Evolutionary conservation across 2,797 vertebrate species (phyloP).

Genomic region (Silurus aristotelis): DNA sequence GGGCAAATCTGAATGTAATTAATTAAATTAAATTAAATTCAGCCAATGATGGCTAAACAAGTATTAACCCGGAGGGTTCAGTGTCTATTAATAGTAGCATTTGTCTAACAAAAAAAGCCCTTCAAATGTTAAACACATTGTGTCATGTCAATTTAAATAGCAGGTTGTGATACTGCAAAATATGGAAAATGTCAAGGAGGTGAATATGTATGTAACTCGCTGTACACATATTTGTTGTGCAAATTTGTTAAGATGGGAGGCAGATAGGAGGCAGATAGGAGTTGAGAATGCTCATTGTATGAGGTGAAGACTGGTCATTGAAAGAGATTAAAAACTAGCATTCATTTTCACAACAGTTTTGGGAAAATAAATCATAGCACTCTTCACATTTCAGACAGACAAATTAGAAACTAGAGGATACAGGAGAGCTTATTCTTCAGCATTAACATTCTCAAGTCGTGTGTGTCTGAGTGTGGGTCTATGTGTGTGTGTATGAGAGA

Average conservation of each 20-base stretch:
- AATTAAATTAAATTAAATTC: no score
- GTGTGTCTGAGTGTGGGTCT: slow-evolving; percentile 5
- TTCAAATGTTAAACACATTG: not conserved
- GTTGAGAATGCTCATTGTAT: not conserved
- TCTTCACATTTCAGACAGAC: not conserved
- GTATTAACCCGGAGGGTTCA: no score
- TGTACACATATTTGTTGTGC: not conserved
- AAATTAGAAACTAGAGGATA: not conserved
- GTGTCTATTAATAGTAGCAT: no score
- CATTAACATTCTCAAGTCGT: not conserved
- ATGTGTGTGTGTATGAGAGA: slow-evolving; percentile 23
- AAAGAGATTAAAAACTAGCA: not conserved
- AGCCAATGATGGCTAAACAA: no score
- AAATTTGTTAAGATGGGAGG: no score
- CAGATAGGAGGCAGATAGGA: not conserved
- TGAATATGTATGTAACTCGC: not conserved
- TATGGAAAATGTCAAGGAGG: not conserved
- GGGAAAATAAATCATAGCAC: not conserved
- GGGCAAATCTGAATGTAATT: no score
- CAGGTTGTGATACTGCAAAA: not conserved
- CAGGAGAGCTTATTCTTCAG: not conserved
- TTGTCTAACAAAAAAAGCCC: not conserved
- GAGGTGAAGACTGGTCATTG: not conserved
- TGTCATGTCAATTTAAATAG: not conserved
- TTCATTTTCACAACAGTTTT: not conserved